These are phyloP conservation scores for Chaenocephalus aceratus DNA, from an alignment of 2,113 vertebrate genomes.

Conservation along the genomic window DNA sequence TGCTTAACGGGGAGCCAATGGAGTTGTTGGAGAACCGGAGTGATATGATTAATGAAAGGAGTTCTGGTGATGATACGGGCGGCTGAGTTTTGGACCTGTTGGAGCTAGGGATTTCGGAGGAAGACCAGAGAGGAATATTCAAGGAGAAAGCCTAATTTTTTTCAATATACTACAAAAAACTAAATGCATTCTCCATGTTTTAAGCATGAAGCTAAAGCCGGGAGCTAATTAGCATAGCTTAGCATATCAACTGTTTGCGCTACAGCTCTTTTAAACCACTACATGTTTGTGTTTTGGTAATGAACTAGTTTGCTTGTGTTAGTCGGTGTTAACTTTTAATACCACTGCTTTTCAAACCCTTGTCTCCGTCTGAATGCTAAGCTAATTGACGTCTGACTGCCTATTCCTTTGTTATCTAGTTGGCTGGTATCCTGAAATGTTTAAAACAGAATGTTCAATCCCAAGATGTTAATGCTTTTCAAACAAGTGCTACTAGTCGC, in stretches of 20 bases:
- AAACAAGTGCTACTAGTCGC: not conserved
- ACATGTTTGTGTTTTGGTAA: not conserved
- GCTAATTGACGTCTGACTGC: not conserved
- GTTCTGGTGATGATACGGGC: too few relatives aligned
- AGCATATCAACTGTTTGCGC: not conserved
- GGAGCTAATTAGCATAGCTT: not conserved
- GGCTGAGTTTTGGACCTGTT: too few relatives aligned
- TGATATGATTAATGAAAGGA: too few relatives aligned
- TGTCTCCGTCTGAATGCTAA: not conserved
- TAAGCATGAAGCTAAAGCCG: not conserved
- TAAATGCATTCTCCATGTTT: not conserved
- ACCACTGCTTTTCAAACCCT: not conserved
- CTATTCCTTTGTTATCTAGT: not conserved
- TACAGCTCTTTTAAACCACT: not conserved
- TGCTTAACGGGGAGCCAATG: too few relatives aligned
- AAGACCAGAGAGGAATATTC: not conserved
- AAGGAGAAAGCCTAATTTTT: not conserved
- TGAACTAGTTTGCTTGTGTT: not conserved
- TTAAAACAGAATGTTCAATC: conserved; percentile 2
- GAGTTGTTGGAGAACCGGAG: too few relatives aligned
- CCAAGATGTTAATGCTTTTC: not conserved
- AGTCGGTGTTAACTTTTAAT: not conserved
- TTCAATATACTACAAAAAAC: not conserved
- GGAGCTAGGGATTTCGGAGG: too few relatives aligned
- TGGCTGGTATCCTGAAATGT: not conserved